Conservation (phyloP, 2,888 invertebrate genomes). For the Zeuzera pyrina region DNA sequence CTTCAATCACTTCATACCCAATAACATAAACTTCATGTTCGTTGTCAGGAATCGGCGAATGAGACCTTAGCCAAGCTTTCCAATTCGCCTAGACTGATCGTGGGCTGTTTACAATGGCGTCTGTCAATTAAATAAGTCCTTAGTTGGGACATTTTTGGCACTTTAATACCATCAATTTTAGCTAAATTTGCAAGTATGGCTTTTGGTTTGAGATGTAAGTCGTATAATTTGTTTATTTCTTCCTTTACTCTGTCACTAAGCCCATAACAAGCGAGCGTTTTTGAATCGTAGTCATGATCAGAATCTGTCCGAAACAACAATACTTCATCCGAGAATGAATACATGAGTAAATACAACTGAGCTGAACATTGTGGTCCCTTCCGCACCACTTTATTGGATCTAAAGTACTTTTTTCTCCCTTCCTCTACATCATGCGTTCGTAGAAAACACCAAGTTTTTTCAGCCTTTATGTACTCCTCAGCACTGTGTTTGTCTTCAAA, state of each 20-base stretch:
- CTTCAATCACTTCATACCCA: conserved; percentile 5
- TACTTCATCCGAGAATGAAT: conserved; percentile 12
- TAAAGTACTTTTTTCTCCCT: conserved; percentile 13
- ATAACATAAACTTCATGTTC: conserved; percentile 14
- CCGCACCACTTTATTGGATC: conserved; percentile 14
- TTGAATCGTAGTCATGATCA: conserved; percentile 15
- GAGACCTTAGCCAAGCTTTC: conserved; percentile 15
- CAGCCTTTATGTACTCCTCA: conserved; percentile 9
- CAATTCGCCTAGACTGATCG: conserved; percentile 15
- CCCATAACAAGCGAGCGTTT: conserved; percentile 11
- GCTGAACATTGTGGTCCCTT: conserved; percentile 14
- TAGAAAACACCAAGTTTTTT: conserved; percentile 12
- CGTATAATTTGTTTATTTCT: conserved; percentile 15
- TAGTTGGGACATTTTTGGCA: conserved; percentile 11
- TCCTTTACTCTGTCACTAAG: conserved; percentile 9
- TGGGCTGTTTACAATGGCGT: conserved; percentile 11
- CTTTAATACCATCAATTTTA: conserved; percentile 11
- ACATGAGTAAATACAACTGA: conserved; percentile 12
- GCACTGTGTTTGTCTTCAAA: conserved; percentile 11
- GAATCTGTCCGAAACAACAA: conserved; percentile 14
- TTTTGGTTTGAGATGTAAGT: conserved; percentile 14
- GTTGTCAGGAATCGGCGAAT: conserved; percentile 13
- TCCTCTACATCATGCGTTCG: conserved; percentile 9
- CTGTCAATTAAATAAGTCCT: conserved; percentile 12
- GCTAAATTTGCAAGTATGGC: conserved; percentile 9